Evolutionary conservation across 2,797 vertebrate genomes (phyloP), one percentile per base, ranked within the genome.

Genomic region (Epinephelus malabaricus): DNA sequence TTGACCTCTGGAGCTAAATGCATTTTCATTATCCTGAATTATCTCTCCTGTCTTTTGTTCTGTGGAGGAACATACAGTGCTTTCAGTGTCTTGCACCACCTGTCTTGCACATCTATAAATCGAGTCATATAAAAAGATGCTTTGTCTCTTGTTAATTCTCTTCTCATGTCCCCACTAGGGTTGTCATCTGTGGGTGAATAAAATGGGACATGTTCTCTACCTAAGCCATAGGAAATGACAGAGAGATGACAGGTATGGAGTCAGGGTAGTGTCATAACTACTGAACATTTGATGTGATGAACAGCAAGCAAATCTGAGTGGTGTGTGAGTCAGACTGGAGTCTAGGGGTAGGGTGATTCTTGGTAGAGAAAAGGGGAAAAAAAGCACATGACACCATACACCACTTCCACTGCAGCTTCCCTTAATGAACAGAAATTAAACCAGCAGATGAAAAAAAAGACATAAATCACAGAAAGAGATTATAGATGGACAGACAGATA

Each of bases 1-100:
- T 90, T 92, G 91, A 92, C 90, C 88, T 92, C 83, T 78, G 63
- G 62, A 75, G 87, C 78, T 69, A 78, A 88, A 89, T 82, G 71
- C 50, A 7, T 73, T 90, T 89, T 84, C 82, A 89, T 89, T 84
- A 81, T 79, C 78, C 62, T 86, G 82, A 92, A 91, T 83, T 58
- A 89, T 86, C 64, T 66, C 68, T 61, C 63, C 71, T 77, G 65
- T 79, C 78, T 81, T 81, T 74, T 74, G 71, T 76, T 77, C 77
- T 79, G 30, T 77, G 67, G 61, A 54, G 49, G 73, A 83, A 85
- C 78, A 89, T 63, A 38, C 58, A 73, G 73, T 46, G 30, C 64
- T 74, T 53, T 62, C 34, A 38, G 77, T 62, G 68, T 78, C 69
- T 69, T 50, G 14, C 51, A 78, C 66, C 45, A 74, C 64, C 82